phyloP scores from a whole-genome alignment of 2,797 vertebrate species.

The Peromyscus melanophrys region DNA sequence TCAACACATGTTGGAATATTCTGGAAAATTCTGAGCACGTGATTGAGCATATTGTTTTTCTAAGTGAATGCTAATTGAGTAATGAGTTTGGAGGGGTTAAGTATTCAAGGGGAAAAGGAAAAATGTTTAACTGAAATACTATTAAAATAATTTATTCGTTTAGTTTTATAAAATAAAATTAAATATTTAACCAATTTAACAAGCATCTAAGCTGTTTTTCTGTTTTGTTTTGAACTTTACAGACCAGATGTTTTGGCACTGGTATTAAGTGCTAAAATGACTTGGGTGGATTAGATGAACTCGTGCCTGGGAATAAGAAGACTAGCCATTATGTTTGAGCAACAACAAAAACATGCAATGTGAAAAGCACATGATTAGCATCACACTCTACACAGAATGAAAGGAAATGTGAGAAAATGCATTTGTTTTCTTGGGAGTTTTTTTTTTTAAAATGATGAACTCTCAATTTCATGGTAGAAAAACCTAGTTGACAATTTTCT shows the following conservation, averaged over 20 bases:
- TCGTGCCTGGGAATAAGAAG: slow-evolving; percentile 10
- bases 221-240: slow-evolving; percentile 54
- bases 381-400: neutral
- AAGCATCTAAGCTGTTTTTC: neutral
- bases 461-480: slow-evolving; percentile 55
- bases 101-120: neutral
- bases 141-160: slow-evolving; percentile 19
- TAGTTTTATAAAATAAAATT: slow-evolving; percentile 40
- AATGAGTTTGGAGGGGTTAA: neutral
- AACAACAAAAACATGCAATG: neutral
- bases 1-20: neutral
- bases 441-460: neutral
- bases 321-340: neutral
- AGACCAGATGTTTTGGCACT: slow-evolving; percentile 65
- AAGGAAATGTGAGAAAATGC: slow-evolving; percentile 17
- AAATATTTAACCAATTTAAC: slow-evolving; percentile 27
- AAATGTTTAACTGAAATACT: neutral
- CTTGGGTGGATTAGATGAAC: neutral
- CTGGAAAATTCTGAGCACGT: neutral
- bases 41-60: slow-evolving; percentile 54
- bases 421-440: slow-evolving; percentile 15
- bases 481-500: slow-evolving; percentile 65
- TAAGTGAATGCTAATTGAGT: neutral
- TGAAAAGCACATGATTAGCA: neutral
- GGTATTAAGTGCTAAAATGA: slow-evolving; percentile 32